Evolutionary conservation across 2,888 invertebrate species (phyloP), one percentile per base, ranked within the genome.

Genomic region (Agrochola lychnidis): DNA sequence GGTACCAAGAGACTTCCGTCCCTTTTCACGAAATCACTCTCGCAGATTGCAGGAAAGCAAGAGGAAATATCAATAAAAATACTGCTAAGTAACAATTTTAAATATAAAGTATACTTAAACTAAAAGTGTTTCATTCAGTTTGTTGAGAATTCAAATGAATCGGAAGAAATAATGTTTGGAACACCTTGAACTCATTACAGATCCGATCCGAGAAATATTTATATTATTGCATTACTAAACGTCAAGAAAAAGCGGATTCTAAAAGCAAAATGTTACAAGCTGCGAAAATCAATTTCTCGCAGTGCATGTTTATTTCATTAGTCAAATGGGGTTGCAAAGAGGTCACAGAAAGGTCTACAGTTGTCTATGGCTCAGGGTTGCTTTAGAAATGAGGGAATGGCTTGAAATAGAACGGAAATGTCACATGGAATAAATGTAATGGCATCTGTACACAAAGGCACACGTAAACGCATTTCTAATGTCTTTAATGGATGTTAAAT

Each of bases 261-360:
- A 68, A 77, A 82, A 82, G 42, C 57, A 72, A 81, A 48, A 64
- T 72, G 77, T 71, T 62, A 51, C 81, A 62, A 82, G 66, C 62
- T 40, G 25, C 36, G 25, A 78, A 82, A 78, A 81, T 73, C 56
- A 78, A 70, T 71, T 79, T 79, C 57, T 56, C 61, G 30, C 62
- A 71, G 53, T 79, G 72, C 72, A 85, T 87, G 83, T 84, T 86
- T 88, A 88, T 88, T 89, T 89, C 90, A 91, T 90, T 90, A 91
- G 86, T 73, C 76, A 88, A 91, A 90, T 90, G 89, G 89, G 84
- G 88, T 87, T 88, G 86, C 85, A 84, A 85, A 79, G 79, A 85
- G 88, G 89, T 87, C 84, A 81, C 77, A 73, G 80, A 82, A 83
- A 85, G 83, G 85, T 83, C 75, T 74, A 81, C 75, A 56, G 73